These are phyloP conservation scores for Willowsia nigromaculata DNA, from an alignment of 2,888 invertebrate genomes.

Conservation along the genomic window DNA sequence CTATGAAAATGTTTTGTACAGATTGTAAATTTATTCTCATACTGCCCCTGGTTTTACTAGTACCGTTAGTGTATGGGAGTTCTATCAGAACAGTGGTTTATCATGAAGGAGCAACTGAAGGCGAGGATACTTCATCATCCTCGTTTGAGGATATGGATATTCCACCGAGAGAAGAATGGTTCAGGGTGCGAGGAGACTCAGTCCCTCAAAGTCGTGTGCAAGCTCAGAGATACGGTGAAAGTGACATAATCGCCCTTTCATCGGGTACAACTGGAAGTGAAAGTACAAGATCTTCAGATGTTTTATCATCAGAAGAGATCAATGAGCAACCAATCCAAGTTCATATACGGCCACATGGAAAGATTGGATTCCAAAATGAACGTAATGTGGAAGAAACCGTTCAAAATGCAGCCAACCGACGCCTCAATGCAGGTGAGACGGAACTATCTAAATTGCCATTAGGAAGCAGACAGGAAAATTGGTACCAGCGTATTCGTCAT, in stretches of 20 bases:
- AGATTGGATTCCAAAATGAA: constrained; percentile 15
- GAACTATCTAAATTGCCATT: neutral
- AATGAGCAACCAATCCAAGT: neutral
- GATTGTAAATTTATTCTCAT: neutral
- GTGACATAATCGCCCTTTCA: neutral
- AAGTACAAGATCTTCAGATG: neutral
- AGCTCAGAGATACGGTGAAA: neutral
- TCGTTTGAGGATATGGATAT: constrained; percentile 24
- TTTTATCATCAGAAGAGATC: neutral
- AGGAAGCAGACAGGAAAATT: neutral
- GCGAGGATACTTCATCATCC: neutral
- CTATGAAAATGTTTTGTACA: neutral
- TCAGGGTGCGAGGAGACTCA: constrained; percentile 20
- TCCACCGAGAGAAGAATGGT: constrained; percentile 51
- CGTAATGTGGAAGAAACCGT: neutral
- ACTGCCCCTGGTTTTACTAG: constrained; percentile 11
- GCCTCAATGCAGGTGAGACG: neutral
- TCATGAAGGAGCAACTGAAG: neutral
- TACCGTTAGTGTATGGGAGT: neutral
- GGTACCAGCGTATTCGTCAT: constrained; percentile 41
- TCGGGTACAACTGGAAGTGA: neutral
- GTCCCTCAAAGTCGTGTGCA: neutral
- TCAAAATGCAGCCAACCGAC: neutral
- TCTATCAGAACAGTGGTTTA: constrained; percentile 28
- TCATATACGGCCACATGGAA: neutral